Percentiles rank a stretch among this genome's conserved stretches.
Conservation (phyloP, 2,113 vertebrate species). For the Solea solea region DNA sequence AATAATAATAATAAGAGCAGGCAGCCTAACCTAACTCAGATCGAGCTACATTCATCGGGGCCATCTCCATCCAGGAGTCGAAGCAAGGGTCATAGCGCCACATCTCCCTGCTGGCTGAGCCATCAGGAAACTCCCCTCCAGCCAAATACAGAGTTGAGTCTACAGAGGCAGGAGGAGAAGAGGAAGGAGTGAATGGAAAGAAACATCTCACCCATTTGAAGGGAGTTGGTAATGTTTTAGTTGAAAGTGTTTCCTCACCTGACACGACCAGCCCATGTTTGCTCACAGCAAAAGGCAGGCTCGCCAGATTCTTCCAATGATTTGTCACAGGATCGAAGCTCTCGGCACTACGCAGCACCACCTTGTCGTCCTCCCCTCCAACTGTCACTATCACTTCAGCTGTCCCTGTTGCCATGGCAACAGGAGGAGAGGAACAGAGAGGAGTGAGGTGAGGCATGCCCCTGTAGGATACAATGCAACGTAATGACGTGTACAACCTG, state of each 20-base stretch:
- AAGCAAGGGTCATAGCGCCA: slow-evolving; percentile 86
- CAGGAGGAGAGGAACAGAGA: slow-evolving; percentile 16
- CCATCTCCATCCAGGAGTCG: slow-evolving; percentile 85
- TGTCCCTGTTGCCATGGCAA: slow-evolving; percentile 73
- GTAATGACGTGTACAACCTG: background rate
- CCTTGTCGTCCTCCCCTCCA: slow-evolving; percentile 85
- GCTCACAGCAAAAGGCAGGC: slow-evolving; percentile 85
- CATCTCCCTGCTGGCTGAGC: slow-evolving; percentile 85
- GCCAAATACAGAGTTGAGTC: slow-evolving; percentile 82
- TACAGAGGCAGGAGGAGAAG: slow-evolving; percentile 34
- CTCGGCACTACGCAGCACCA: slow-evolving; percentile 85
- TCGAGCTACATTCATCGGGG: slow-evolving; percentile 84
- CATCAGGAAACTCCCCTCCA: slow-evolving; percentile 85
- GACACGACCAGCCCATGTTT: slow-evolving; percentile 85
- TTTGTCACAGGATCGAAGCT: slow-evolving; percentile 81
- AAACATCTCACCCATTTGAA: background rate
- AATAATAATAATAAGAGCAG: background rate
- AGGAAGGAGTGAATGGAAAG: background rate
- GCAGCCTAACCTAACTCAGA: slow-evolving; percentile 79
- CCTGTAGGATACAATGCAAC: background rate
- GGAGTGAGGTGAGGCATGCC: slow-evolving; percentile 6
- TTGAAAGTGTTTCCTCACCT: slow-evolving; percentile 59
- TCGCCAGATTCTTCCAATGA: slow-evolving; percentile 84
- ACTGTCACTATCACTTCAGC: slow-evolving; percentile 84
- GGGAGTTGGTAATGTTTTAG: background rate